phyloP scores from a whole-genome alignment of 1,140 invertebrate species.

The Pseudomyrmex gracilis region DNA sequence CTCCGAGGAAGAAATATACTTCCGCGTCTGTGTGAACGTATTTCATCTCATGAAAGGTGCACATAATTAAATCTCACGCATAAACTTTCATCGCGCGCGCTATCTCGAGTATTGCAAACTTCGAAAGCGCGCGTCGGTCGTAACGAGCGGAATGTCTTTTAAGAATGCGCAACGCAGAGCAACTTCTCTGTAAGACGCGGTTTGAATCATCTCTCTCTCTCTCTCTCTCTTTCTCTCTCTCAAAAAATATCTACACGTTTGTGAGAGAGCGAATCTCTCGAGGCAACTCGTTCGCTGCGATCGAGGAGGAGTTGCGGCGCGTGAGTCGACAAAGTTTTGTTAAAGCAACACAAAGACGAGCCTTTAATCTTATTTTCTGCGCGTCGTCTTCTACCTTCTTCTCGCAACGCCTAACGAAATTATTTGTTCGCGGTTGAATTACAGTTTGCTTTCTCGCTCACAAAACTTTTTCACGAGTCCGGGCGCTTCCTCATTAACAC shows the following conservation, averaged over 20 bases:
- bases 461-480: background rate
- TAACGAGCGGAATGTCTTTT: slow-evolving; percentile 48
- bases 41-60: background rate
- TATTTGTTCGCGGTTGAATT: slow-evolving; percentile 15
- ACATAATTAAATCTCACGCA: background rate
- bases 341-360: slow-evolving; percentile 51
- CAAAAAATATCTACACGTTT: background rate
- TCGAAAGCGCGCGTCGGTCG: slow-evolving; percentile 10
- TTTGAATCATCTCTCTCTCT: background rate
- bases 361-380: slow-evolving; percentile 42
- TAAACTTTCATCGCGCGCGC: background rate
- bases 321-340: slow-evolving; percentile 54
- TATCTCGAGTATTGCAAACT: too few relatives aligned
- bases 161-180: slow-evolving; percentile 18
- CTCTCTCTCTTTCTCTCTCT: too few relatives aligned
- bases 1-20: background rate
- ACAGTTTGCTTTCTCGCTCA: background rate
- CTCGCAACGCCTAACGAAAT: slow-evolving; percentile 3
- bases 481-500: too few relatives aligned
- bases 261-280: slow-evolving; percentile 6
- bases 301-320: slow-evolving; percentile 25
- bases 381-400: background rate
- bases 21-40: background rate
- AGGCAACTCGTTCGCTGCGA: slow-evolving; percentile 31
- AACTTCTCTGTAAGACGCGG: background rate